Percentiles rank a stretch among this genome's conserved stretches.
phyloP scores from a whole-genome alignment of 2,113 vertebrate genomes.

The Phylloscopus trochilus region DNA sequence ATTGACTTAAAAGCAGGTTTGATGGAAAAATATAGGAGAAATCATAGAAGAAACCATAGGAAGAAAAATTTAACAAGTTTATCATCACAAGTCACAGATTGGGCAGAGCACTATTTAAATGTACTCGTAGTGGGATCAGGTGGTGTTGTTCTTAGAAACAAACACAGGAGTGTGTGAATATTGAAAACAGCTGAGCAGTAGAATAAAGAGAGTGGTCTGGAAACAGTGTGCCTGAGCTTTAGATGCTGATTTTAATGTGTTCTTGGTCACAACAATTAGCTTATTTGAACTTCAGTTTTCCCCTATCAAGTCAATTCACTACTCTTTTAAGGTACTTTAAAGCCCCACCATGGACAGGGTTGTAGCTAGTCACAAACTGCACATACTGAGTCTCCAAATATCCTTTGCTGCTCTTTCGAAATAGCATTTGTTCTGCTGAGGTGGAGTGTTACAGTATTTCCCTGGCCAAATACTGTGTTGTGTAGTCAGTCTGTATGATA shows the following conservation, averaged over 20 bases:
- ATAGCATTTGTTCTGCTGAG: not conserved
- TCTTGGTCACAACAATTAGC: not conserved
- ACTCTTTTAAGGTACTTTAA: not conserved
- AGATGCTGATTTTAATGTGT: not conserved
- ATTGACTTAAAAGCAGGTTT: not conserved
- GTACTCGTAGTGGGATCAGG: not conserved
- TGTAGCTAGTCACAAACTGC: not conserved
- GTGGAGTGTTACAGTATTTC: not conserved
- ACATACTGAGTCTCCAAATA: not conserved
- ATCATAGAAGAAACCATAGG: not conserved
- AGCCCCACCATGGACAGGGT: not conserved
- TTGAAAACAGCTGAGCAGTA: not conserved
- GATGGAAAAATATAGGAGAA: not conserved
- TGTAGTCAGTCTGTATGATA: not conserved
- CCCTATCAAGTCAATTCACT: not conserved
- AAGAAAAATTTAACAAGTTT: not conserved
- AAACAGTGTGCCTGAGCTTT: not conserved
- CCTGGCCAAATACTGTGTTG: not conserved
- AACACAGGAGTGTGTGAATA: not conserved
- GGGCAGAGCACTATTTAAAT: not conserved
- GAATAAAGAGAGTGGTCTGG: not conserved
- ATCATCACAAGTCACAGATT: not conserved
- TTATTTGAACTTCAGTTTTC: not conserved
- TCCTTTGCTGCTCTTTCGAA: not conserved
- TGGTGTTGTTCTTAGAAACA: not conserved